These are phyloP conservation scores for Litoditis marina DNA, from an alignment of 2,888 invertebrate genomes.

Conservation along the genomic window DNA sequence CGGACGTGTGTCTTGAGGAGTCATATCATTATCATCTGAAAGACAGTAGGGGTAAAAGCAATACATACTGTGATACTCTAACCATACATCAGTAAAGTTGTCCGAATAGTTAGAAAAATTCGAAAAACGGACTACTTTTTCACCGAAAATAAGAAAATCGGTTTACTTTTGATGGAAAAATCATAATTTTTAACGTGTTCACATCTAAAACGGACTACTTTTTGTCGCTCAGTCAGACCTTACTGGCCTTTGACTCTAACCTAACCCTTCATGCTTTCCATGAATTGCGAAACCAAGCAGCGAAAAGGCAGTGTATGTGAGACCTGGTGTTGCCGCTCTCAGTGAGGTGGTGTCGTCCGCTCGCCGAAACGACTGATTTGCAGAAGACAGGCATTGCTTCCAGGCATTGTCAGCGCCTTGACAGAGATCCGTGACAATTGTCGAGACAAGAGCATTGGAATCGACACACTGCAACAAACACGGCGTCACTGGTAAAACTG, in stretches of 20 bases:
- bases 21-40: slow-evolving; percentile 6
- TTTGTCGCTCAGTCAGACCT: no score
- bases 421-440: slow-evolving; percentile 38
- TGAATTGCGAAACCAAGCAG: no score
- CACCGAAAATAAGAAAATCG: no score
- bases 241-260: no score
- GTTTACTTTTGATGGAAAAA: no score
- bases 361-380: slow-evolving; percentile 13
- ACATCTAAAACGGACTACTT: no score
- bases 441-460: slow-evolving; percentile 27
- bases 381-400: slow-evolving; percentile 33
- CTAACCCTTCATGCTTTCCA: no score
- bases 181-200: no score
- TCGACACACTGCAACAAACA: slow-evolving; percentile 31
- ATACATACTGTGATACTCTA: no score
- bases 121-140: no score
- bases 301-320: background rate
- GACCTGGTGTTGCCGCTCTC: background rate
- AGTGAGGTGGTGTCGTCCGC: background rate
- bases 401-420: slow-evolving; percentile 45
- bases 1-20: background rate
- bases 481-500: background rate
- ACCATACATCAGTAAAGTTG: no score
- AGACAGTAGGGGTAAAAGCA: background rate
- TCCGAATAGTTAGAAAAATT: no score